A percentile compares a stretch with the other conserved stretches of the same genome.
These are phyloP conservation scores for Ptilodon capucinus DNA, from an alignment of 2,888 invertebrate genomes.

Conservation along the genomic window DNA sequence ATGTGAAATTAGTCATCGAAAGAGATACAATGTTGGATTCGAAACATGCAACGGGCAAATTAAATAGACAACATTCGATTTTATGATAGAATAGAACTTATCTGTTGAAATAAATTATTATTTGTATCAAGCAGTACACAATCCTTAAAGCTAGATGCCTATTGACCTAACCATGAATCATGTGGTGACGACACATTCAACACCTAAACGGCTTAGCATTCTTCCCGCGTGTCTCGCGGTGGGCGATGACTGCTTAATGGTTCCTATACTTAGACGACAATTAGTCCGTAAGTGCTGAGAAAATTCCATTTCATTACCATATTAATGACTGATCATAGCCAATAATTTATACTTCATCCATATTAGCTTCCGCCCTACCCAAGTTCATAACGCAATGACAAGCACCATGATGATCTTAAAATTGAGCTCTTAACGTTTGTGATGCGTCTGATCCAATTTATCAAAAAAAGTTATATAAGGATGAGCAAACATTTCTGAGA, in stretches of 20 bases:
- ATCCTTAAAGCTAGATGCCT: conserved; percentile 21
- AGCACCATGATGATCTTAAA: too few species aligned
- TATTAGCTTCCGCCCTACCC: not conserved
- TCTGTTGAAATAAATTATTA: conserved; percentile 5
- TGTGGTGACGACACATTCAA: conserved; percentile 28
- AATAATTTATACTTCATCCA: not conserved
- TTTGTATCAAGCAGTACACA: conserved; percentile 11
- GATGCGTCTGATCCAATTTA: too few species aligned
- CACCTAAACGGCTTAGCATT: conserved; percentile 35
- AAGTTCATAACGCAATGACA: too few species aligned
- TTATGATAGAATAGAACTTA: not conserved
- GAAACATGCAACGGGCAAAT: not conserved
- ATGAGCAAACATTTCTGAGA: too few species aligned
- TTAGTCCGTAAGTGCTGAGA: conserved; percentile 29
- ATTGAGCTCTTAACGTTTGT: too few species aligned
- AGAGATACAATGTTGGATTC: too few species aligned
- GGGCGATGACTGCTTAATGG: conserved; percentile 43
- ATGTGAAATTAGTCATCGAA: too few species aligned
- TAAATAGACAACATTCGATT: too few species aligned
- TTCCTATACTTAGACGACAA: conserved; percentile 41
- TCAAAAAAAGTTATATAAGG: too few species aligned
- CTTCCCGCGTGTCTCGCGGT: conserved; percentile 25
- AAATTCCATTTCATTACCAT: conserved; percentile 30
- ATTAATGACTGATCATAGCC: conserved; percentile 14
- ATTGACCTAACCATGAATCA: conserved; percentile 34